Evolutionary conservation across 2,113 vertebrate species (phyloP).

Genomic region (Labeo catla): DNA sequence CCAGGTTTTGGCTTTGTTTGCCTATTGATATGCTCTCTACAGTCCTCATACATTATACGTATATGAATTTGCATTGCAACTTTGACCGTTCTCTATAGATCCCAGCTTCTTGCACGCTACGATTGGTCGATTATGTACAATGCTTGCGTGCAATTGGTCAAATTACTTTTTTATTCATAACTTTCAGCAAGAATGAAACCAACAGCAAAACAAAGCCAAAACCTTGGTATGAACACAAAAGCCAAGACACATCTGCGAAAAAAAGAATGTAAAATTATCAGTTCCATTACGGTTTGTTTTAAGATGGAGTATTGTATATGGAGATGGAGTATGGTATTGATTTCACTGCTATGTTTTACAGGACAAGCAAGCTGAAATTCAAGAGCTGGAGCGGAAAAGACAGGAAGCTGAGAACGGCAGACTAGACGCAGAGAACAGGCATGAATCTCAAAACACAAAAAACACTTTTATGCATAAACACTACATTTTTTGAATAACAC

Average conservation of each 20-base stretch:
- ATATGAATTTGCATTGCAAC: neutral
- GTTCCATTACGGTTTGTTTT: neutral
- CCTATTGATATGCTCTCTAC: neutral
- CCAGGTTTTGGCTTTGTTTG: neutral
- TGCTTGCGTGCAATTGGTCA: neutral
- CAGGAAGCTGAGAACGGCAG: constrained; percentile 63
- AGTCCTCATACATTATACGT: neutral
- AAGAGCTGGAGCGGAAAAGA: constrained; percentile 65
- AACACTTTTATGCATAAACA: neutral
- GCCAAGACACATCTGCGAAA: neutral
- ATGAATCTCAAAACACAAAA: neutral
- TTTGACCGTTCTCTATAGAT: neutral
- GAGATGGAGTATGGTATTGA: too few relatives aligned
- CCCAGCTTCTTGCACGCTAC: neutral
- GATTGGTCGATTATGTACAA: neutral
- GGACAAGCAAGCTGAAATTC: constrained; percentile 72
- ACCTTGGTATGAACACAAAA: too few relatives aligned
- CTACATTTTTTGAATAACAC: neutral
- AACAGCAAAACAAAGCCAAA: too few relatives aligned
- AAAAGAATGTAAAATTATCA: neutral
- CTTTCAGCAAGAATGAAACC: neutral
- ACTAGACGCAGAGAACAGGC: constrained; percentile 68
- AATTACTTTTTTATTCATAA: neutral
- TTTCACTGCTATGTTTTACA: constrained; percentile 50
- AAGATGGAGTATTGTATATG: too few relatives aligned